A percentile compares a stretch with the other conserved stretches of the same genome.
Conservation (phyloP, 2,113 vertebrate genomes). For the Camelus dromedarius region DNA sequence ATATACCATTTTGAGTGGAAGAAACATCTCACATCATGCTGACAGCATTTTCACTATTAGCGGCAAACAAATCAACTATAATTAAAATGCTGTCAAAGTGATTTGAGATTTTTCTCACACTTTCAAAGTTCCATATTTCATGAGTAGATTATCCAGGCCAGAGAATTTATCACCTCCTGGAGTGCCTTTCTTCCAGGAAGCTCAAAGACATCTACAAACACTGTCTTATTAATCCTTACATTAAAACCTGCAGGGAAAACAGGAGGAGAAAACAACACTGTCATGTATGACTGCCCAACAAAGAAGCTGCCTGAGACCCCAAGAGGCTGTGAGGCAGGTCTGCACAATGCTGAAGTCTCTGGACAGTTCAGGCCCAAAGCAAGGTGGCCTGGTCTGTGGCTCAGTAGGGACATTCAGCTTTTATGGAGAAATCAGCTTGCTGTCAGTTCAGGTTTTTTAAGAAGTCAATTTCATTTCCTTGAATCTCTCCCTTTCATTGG, state of each 20-base stretch:
- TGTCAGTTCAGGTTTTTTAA: background rate
- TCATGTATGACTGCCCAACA: background rate
- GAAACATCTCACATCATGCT: constrained; percentile 82
- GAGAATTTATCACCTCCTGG: constrained; percentile 81
- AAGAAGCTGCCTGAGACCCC: background rate
- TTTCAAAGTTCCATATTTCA: constrained; percentile 80
- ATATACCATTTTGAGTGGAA: constrained; percentile 77
- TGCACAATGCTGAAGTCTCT: background rate
- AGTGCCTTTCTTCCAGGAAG: constrained; percentile 81
- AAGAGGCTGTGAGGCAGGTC: background rate
- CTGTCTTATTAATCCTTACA: constrained; percentile 80
- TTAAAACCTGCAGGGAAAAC: constrained; percentile 64
- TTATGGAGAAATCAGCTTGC: background rate
- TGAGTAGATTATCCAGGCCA: constrained; percentile 79
- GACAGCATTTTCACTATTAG: constrained; percentile 82
- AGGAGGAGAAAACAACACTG: constrained; percentile 8
- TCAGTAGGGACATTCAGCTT: background rate
- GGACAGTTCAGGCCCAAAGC: background rate
- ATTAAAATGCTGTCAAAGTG: constrained; percentile 85
- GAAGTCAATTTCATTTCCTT: constrained; percentile 30
- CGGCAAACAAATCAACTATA: constrained; percentile 84
- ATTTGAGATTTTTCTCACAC: constrained; percentile 82
- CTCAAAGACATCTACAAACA: constrained; percentile 76
- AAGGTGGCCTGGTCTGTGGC: background rate
- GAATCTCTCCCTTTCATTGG: background rate